Evolutionary conservation across 2,113 vertebrate species (phyloP).

Genomic region (Tapirus terrestris): DNA sequence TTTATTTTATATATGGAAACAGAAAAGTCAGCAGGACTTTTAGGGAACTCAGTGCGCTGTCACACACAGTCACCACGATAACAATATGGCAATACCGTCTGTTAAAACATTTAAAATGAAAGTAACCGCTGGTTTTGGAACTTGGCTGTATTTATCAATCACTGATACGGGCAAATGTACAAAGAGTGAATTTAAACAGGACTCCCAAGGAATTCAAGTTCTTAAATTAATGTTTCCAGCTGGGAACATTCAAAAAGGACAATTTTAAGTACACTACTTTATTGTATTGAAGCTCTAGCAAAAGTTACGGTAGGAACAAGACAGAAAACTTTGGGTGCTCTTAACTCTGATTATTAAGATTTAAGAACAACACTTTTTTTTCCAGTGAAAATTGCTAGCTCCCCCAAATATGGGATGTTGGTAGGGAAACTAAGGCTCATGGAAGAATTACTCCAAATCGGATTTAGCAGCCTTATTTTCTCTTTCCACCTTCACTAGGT

Average conservation of each 20-base stretch:
- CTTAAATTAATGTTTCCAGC: conserved; percentile 21
- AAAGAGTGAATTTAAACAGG: background rate
- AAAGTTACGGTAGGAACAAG: conserved; percentile 28
- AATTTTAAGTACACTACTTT: conserved; percentile 31
- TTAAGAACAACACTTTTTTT: background rate
- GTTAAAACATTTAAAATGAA: conserved; percentile 35
- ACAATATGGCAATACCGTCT: background rate
- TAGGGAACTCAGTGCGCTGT: background rate
- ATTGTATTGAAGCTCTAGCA: background rate
- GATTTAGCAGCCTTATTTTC: background rate
- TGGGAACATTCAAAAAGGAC: background rate
- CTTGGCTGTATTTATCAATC: background rate
- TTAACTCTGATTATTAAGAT: conserved; percentile 27
- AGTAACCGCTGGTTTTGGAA: conserved; percentile 29
- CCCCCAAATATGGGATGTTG: background rate
- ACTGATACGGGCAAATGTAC: background rate
- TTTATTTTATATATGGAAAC: background rate
- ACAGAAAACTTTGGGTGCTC: conserved; percentile 33
- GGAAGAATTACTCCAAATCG: background rate
- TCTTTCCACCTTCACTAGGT: background rate
- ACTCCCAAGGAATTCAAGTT: background rate
- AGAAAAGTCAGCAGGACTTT: conserved; percentile 10
- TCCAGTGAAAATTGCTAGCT: background rate
- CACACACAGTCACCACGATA: background rate
- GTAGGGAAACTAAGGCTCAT: background rate